Percentiles rank a stretch among this genome's conserved stretches.
Evolutionary conservation across 2,888 invertebrate genomes (phyloP).

Genomic region (Leucophenga maculata): DNA sequence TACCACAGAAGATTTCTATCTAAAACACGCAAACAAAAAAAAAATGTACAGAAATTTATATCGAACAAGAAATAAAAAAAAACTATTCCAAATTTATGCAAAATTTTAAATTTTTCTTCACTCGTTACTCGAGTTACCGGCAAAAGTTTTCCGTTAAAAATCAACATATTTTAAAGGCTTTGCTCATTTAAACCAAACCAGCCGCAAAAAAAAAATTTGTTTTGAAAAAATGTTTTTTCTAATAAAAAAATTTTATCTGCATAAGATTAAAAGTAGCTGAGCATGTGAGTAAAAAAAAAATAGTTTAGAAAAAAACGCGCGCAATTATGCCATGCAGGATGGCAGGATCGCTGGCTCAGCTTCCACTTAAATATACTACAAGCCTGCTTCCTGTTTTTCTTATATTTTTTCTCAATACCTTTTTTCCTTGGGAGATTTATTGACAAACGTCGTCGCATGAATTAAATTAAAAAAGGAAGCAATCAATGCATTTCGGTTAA

Average conservation of each 20-base stretch:
- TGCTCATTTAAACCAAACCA: constrained; percentile 62
- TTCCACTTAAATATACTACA: not conserved
- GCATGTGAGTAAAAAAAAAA: constrained; percentile 13
- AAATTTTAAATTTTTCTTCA: constrained; percentile 17
- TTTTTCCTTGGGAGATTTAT: constrained; percentile 34
- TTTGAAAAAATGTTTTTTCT: constrained; percentile 38
- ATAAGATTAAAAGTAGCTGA: constrained; percentile 23
- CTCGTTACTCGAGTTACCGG: constrained; percentile 22
- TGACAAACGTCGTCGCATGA: constrained; percentile 44
- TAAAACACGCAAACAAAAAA: constrained; percentile 52
- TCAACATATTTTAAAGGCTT: constrained; percentile 49
- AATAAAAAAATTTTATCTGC: constrained; percentile 16
- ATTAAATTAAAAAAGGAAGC: constrained; percentile 64
- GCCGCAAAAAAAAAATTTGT: constrained; percentile 37
- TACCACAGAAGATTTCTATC: constrained; percentile 55
- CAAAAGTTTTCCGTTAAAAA: constrained; percentile 66
- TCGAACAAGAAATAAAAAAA: constrained; percentile 35
- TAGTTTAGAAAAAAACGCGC: constrained; percentile 36
- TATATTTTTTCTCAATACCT: constrained; percentile 30
- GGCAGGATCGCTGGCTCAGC: constrained; percentile 23
- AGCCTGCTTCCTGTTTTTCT: constrained; percentile 11
- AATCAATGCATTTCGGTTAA: constrained; percentile 52
- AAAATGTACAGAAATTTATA: no score
- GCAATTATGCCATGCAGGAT: constrained; percentile 46
- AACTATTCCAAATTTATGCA: constrained; percentile 43